Evolutionary conservation across 2,113 vertebrate genomes (phyloP), one percentile per base, ranked within the genome.

Genomic region (Alethe castanea): DNA sequence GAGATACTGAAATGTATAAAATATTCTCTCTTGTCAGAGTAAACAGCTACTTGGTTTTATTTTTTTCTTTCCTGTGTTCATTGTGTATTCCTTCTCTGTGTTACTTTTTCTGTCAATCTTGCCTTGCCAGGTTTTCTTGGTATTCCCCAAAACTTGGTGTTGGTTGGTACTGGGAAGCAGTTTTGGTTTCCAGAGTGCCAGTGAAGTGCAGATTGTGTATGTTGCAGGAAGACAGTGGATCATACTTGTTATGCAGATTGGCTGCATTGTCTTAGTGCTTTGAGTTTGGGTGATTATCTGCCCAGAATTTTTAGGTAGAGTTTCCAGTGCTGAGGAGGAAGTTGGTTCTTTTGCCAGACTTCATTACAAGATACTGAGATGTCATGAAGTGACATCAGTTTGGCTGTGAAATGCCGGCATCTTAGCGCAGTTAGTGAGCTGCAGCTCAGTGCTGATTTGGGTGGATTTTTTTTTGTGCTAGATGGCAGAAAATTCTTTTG

Each of bases 201-300:
- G 5, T 47, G 40, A 52, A 77, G 29, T n/a, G 19, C 35, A 47
- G 36, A 29, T 33, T 65, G 23, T 53, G 11, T 85, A 4, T 6
- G 4, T 59, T 87, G 25, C 4, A 42, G 74, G 36, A 76, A n/a
- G 64, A 1, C 40, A n/a, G 60, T n/a, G 62, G 33, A 35, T 93
- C 18, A 14, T 28, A 11, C 5, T 76, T 0, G 0, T 45, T 79
- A 23, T 2, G 33, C 50, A 54, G n/a, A 53, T 44, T 35, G 59
- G 5, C 0, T 2, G 12, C 19, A 25, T 36, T 56, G 12, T 52
- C 50, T 64, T 35, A 74, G 48, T 64, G 48, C 70, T 90, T 69
- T 73, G n/a, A 81, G 50, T 78, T 84, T 31, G 42, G 31, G 29
- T 45, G 36, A 12, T 53, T 70, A 19, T 81, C 77, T 88, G 61